These are phyloP conservation scores for Lerema accius DNA, from an alignment of 1,140 invertebrate species.

Conservation along the genomic window DNA sequence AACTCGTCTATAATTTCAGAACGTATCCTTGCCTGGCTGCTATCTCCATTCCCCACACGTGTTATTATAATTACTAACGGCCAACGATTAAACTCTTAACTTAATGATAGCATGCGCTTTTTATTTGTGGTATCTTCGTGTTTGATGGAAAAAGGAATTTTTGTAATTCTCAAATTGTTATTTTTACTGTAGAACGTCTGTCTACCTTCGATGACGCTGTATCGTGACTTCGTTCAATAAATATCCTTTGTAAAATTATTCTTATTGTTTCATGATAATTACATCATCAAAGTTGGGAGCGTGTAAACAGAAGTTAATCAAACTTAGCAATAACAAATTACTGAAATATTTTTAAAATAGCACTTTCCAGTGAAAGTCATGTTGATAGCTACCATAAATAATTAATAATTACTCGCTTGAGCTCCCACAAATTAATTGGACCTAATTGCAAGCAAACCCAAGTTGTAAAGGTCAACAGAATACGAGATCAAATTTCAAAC, in stretches of 20 bases:
- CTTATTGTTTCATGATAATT: neutral
- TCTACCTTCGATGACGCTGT: neutral
- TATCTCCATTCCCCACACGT: conserved; percentile 49
- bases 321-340: no score
- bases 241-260: neutral
- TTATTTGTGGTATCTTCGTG: conserved; percentile 54
- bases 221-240: neutral
- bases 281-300: neutral
- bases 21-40: conserved; percentile 40
- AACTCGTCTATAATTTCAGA: conserved; percentile 45
- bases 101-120: conserved; percentile 64
- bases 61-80: conserved; percentile 59
- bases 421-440: neutral
- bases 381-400: neutral
- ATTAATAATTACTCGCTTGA: neutral
- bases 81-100: conserved; percentile 48
- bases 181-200: conserved; percentile 2
- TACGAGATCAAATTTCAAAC: conserved; percentile 25
- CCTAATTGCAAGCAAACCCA: conserved; percentile 7
- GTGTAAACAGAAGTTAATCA: neutral
- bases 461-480: conserved; percentile 8
- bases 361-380: neutral
- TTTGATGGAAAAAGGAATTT: conserved; percentile 25
- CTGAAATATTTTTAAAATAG: neutral
- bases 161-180: conserved; percentile 33